phyloP scores from a whole-genome alignment of 2,113 vertebrate species.

The Mirza zaza region DNA sequence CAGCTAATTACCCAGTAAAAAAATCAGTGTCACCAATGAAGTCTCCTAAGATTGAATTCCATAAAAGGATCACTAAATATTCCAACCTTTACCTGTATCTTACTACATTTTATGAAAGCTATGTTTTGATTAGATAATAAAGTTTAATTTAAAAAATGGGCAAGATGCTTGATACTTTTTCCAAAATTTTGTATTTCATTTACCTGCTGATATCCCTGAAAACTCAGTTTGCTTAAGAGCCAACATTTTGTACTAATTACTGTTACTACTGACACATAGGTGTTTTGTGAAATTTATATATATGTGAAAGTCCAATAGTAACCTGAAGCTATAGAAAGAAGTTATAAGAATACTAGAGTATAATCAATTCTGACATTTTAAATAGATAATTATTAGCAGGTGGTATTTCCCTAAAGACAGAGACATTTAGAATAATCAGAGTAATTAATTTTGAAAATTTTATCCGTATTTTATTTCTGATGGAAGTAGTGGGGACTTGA shows the following conservation, averaged over 20 bases:
- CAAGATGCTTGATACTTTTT: not conserved
- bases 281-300: slow-evolving; percentile 3
- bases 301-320: not conserved
- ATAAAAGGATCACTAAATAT: not conserved
- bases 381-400: not conserved
- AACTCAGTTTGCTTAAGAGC: slow-evolving; percentile 16
- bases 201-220: not conserved
- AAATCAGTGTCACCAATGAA: not conserved
- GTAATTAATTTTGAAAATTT: not conserved
- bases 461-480: not conserved
- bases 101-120: slow-evolving; percentile 10
- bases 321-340: not conserved
- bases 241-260: not conserved
- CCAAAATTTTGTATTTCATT: not conserved
- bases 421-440: not conserved
- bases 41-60: not conserved
- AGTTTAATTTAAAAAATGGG: slow-evolving; percentile 26
- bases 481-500: not conserved
- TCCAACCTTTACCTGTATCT: not conserved
- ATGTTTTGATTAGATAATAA: slow-evolving; percentile 8
- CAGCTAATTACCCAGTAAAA: not conserved
- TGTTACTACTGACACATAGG: not conserved
- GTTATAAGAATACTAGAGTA: not conserved
- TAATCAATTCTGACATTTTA: slow-evolving; percentile 18
- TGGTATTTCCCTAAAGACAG: not conserved